These are phyloP conservation scores for Cryptus armator DNA, from an alignment of 2,888 invertebrate species.

Conservation along the genomic window DNA sequence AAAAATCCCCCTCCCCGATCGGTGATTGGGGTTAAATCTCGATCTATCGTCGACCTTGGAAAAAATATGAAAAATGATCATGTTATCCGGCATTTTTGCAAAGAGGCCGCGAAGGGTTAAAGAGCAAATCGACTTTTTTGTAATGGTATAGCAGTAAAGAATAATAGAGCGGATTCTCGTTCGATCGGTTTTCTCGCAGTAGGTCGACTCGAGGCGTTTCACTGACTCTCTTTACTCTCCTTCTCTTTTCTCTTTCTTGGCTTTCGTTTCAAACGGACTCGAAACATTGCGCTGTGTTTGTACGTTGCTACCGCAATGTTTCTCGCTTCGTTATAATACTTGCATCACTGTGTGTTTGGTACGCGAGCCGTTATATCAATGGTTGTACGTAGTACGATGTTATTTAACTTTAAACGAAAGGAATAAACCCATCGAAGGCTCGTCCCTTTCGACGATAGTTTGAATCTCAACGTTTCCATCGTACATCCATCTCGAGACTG, in stretches of 20 bases:
- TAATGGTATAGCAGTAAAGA: not conserved
- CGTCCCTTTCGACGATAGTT: not conserved
- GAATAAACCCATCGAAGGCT: not conserved
- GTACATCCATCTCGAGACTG: not conserved
- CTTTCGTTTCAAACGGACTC: slow-evolving; percentile 4
- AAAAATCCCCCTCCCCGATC: not conserved
- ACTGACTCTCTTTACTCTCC: slow-evolving; percentile 40
- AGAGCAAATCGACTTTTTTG: slow-evolving; percentile 13
- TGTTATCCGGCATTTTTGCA: not conserved
- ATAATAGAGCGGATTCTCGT: slow-evolving; percentile 43
- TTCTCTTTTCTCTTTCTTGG: slow-evolving; percentile 25
- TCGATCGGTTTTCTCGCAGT: slow-evolving; percentile 62
- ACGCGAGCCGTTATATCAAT: not conserved
- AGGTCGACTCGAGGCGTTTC: slow-evolving; percentile 57
- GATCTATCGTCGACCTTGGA: slow-evolving; percentile 24
- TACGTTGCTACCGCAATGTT: not conserved
- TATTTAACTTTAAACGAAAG: slow-evolving; percentile 15
- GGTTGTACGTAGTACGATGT: not conserved
- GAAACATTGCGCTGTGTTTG: not conserved
- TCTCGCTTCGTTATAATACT: slow-evolving; percentile 23
- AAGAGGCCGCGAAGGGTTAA: slow-evolving; percentile 21
- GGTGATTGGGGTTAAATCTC: no score
- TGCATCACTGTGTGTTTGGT: slow-evolving; percentile 19
- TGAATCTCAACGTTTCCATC: not conserved
- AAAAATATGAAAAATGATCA: slow-evolving; percentile 24